These are phyloP conservation scores for Vespertilio murinus DNA, from an alignment of 2,797 vertebrate genomes.

Conservation along the genomic window DNA sequence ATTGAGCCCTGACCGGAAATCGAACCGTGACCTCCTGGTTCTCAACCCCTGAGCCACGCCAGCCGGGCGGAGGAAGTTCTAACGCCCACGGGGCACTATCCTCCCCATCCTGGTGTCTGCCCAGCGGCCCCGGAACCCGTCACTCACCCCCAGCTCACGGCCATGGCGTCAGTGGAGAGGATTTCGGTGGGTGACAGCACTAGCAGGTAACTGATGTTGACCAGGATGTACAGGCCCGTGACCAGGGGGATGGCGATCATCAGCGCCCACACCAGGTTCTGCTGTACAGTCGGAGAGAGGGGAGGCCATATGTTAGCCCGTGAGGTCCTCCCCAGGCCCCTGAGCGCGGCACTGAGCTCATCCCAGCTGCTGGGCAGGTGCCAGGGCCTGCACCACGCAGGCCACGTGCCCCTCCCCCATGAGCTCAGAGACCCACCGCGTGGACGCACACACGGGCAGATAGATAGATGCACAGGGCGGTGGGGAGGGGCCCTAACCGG, in stretches of 20 bases:
- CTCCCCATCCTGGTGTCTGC: neutral
- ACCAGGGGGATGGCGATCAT: slow-evolving; percentile 92
- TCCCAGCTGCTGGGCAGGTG: neutral
- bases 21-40: no score
- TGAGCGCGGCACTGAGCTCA: neutral
- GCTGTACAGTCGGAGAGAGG: slow-evolving; percentile 79
- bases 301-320: neutral
- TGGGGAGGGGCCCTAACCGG: neutral
- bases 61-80: neutral
- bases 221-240: slow-evolving; percentile 90
- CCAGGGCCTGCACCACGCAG: neutral
- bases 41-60: no score
- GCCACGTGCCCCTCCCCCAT: neutral
- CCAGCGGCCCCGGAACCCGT: fast-evolving
- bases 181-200: slow-evolving; percentile 91
- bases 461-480: no score
- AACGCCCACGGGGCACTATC: fast-evolving
- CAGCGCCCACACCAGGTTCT: slow-evolving; percentile 91
- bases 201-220: slow-evolving; percentile 93
- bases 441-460: neutral
- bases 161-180: slow-evolving; percentile 88
- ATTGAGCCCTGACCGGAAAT: no score
- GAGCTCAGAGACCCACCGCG: neutral
- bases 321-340: neutral
- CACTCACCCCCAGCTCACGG: slow-evolving; percentile 91